Evolutionary conservation across 2,113 vertebrate species (phyloP), one percentile per base, ranked within the genome.

Genomic region (Lasiurus cinereus): DNA sequence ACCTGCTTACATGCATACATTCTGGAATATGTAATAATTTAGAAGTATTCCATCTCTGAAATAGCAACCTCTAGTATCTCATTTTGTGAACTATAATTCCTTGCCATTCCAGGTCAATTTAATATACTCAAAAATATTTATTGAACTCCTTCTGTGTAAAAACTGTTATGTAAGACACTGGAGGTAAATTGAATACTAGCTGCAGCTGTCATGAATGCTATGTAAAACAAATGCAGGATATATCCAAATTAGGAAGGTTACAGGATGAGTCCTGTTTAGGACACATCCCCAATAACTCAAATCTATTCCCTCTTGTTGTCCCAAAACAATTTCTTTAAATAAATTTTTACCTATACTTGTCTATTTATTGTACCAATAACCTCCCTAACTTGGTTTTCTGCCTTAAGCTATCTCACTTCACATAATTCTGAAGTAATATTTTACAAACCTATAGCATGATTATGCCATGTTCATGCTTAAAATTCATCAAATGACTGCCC

Each of bases 401-500:
- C 11, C 31, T 52, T 67, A 54, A 54, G 0, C 66, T 74, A 46
- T 64, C 39, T 92, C 24, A 56, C 4, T 84, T 79, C 18, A 79
- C 31, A 56, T 69, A 88, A 91, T 91, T 80, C 24, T 93, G 54
- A 94, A 87, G 24, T 70, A 16, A 74, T 69, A 29, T 50, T 79
- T 83, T 50, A 90, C 7, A 87, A 64, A 67, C 10, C 50, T 4
- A 83, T 91, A 78, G 62, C 64, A 29, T 82, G 24, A 87, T 86
- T 83, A 43, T 83, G 27, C 29, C 9, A n/a, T 90, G 11, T 78
- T 69, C 9, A n/a, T 90, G 11, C 73, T 69, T 80, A 94, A 94
- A 85, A 85, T 70, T 33, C 13, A 62, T 69, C 24, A 73, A 92
- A 79, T 78, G 16, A 10, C 48, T 94, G 22, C 50, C 24, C 13